phyloP scores from a whole-genome alignment of 2,888 invertebrate genomes.

The Epirrhoe tristata region DNA sequence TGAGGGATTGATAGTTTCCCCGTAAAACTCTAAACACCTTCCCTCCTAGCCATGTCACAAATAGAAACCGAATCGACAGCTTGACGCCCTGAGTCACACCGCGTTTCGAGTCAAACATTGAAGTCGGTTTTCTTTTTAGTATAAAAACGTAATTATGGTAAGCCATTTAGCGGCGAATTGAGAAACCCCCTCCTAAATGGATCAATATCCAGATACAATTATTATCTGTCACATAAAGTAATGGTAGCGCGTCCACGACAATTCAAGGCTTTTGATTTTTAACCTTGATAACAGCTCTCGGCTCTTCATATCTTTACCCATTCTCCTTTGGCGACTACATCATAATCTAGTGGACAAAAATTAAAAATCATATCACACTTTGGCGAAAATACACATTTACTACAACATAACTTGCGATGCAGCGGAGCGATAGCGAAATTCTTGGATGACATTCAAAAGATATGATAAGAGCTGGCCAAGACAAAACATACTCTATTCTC shows the following conservation, averaged over 20 bases:
- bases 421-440: slow-evolving; percentile 28
- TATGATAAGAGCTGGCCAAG: slow-evolving; percentile 30
- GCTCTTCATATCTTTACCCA: not conserved
- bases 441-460: slow-evolving; percentile 47
- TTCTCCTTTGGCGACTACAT: not conserved
- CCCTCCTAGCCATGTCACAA: too few relatives aligned
- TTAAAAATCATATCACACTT: not conserved
- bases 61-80: too few relatives aligned
- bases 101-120: too few relatives aligned
- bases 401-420: slow-evolving; percentile 29
- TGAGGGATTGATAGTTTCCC: not conserved
- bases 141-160: too few relatives aligned
- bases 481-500: slow-evolving; percentile 19
- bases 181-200: too few relatives aligned
- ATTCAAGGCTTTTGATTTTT: too few relatives aligned
- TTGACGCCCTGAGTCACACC: too few relatives aligned
- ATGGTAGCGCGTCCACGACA: not conserved
- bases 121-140: too few relatives aligned
- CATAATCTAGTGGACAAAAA: not conserved
- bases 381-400: slow-evolving; percentile 4
- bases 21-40: too few relatives aligned
- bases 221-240: not conserved
- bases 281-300: too few relatives aligned
- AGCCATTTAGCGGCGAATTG: too few relatives aligned
- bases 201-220: too few relatives aligned